Percentiles rank a stretch among this genome's conserved stretches.
These are phyloP conservation scores for Zosterops borbonicus DNA, from an alignment of 2,113 vertebrate species.

Conservation along the genomic window DNA sequence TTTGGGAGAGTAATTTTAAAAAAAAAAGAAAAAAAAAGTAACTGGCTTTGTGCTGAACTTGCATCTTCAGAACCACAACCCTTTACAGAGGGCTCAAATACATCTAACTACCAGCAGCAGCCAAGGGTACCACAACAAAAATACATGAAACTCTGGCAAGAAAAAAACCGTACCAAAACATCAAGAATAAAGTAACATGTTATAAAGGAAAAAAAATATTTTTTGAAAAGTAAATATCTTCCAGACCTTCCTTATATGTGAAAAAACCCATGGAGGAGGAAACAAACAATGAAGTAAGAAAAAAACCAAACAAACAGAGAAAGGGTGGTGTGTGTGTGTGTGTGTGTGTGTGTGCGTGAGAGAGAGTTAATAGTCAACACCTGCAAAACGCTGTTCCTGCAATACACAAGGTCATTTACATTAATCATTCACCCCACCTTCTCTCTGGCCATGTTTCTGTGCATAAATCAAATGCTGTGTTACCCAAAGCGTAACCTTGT, in stretches of 20 bases:
- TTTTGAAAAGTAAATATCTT: neutral
- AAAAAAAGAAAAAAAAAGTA: neutral
- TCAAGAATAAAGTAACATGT: neutral
- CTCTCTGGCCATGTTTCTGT: slow-evolving; percentile 18
- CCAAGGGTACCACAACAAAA: neutral
- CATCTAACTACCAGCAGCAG: neutral
- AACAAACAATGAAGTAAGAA: neutral
- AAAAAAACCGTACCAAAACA: neutral
- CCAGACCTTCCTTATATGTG: neutral
- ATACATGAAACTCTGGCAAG: neutral
- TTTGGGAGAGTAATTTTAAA: neutral
- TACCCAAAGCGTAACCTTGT: neutral
- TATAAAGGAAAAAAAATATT: neutral
- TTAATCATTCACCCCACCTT: slow-evolving; percentile 40
- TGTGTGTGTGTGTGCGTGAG: neutral
- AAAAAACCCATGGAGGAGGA: neutral
- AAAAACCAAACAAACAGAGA: neutral
- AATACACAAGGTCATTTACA: slow-evolving; percentile 2
- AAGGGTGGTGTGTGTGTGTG: neutral
- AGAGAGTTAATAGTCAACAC: slow-evolving; percentile 2
- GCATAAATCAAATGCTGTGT: neutral
- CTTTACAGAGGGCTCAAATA: neutral
- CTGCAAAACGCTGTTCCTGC: neutral
- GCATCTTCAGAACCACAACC: neutral
- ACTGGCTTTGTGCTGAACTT: neutral